Evolutionary conservation across 2,888 invertebrate species (phyloP), one percentile per base, ranked within the genome.

Genomic region (Cosmopolites sordidus): DNA sequence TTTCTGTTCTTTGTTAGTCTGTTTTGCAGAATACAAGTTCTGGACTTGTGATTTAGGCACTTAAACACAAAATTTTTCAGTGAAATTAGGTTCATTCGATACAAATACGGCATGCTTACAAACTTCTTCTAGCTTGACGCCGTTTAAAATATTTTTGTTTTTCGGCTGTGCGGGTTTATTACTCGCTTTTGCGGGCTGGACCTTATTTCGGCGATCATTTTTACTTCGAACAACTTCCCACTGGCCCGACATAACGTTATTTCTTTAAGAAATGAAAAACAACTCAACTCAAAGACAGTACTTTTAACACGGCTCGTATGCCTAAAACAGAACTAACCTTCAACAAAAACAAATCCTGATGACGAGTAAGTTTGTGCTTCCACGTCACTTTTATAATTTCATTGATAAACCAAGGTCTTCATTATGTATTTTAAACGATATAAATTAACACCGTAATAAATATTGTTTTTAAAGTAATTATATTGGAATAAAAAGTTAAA

Each of bases 161-260:
- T 82, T 83, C 60, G 79, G 82, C 43, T 60, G 55, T 1, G 40
- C 15, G 43, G 62, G 60, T 29, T 57, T 56, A 46, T 38, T 41
- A 42, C 38, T 58, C 11, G 84, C 83, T 48, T 75, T 74, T 9
- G 56, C 57, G 3, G 76, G 74, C 30, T 74, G 70, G 74, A 76
- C 78, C 70, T 75, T 72, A 33, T 33, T 33, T 50, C 60, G 69
- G 58, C 76, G 83, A 37, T 78, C 77, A 58, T 81, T 83, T 69
- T 85, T 87, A 61, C 78, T 87, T 43, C 83, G 80, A 53, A 85
- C 85, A 62, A 83, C 79, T 81, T 84, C 84, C 85, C 85, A 86
- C 73, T 84, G 82, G 67, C 81, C 81, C 63, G 76, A 75, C 76
- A 78, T 78, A 49, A 46, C 48, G 43, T 43, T 11, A n/a, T n/a